A percentile compares a stretch with the other conserved stretches of the same genome.
Conservation (phyloP, 2,113 vertebrate genomes). For the Oryctolagus cuniculus region DNA sequence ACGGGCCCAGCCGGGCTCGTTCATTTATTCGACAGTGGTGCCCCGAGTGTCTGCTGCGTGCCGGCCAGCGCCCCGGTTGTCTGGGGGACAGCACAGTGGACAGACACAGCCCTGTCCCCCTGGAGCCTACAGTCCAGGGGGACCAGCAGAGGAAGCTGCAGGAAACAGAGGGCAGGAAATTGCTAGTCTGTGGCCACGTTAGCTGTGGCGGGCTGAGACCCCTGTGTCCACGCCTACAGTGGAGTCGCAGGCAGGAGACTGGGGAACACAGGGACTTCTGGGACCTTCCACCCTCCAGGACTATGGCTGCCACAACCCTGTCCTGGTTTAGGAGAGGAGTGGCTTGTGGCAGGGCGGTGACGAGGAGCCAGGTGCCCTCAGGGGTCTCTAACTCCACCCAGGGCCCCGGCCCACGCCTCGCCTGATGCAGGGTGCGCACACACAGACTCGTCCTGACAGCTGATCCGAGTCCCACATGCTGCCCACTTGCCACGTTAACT, state of each 20-base stretch:
- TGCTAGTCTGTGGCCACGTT: not conserved
- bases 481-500: not conserved
- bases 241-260: not conserved
- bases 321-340: not conserved
- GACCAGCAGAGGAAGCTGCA: not conserved
- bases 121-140: not conserved
- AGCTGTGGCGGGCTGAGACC: not conserved
- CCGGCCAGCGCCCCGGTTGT: not conserved
- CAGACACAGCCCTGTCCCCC: not conserved
- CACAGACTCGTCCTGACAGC: not conserved
- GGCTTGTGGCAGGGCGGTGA: fast-evolving
- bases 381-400: not conserved
- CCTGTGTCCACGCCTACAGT: not conserved
- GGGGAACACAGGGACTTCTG: fast-evolving
- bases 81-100: not conserved
- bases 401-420: not conserved
- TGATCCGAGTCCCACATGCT: not conserved
- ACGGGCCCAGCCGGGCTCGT: not conserved
- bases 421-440: not conserved
- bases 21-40: not conserved
- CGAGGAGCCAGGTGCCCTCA: not conserved
- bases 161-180: not conserved
- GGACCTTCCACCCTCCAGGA: not conserved
- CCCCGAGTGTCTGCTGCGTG: fast-evolving
- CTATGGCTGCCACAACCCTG: not conserved